Evolutionary conservation across 1,140 invertebrate species (phyloP).

Genomic region (Steinernema feltiae): DNA sequence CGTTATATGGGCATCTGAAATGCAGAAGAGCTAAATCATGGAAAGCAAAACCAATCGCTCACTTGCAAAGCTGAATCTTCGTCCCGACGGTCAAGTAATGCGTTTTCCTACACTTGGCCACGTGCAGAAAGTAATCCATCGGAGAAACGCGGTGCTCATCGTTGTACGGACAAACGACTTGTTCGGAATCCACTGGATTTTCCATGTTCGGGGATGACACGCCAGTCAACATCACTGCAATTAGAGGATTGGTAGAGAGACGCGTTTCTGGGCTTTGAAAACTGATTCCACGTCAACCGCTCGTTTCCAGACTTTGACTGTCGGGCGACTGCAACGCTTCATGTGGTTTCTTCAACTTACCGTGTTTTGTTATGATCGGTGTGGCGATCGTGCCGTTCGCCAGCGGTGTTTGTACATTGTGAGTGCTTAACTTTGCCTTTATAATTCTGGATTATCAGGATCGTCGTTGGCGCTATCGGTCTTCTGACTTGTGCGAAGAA

Average conservation of each 20-base stretch:
- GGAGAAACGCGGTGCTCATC: background rate
- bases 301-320: too few species aligned
- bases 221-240: too few species aligned
- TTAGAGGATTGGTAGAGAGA: too few species aligned
- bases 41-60: background rate
- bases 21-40: background rate
- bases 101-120: background rate
- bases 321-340: too few species aligned
- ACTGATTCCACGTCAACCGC: too few species aligned
- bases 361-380: too few species aligned
- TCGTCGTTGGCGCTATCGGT: background rate
- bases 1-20: background rate
- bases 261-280: too few species aligned
- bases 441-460: background rate
- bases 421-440: background rate
- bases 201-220: background rate
- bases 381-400: too few species aligned
- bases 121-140: background rate
- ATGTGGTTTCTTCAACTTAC: too few species aligned
- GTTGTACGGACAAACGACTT: constrained; percentile 1
- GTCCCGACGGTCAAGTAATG: background rate
- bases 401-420: background rate
- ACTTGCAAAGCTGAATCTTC: background rate
- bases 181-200: background rate
- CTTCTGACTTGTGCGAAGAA: background rate